Conservation (phyloP, 2,888 invertebrate species). For the Galeopsomyia nigrocyanea region DNA sequence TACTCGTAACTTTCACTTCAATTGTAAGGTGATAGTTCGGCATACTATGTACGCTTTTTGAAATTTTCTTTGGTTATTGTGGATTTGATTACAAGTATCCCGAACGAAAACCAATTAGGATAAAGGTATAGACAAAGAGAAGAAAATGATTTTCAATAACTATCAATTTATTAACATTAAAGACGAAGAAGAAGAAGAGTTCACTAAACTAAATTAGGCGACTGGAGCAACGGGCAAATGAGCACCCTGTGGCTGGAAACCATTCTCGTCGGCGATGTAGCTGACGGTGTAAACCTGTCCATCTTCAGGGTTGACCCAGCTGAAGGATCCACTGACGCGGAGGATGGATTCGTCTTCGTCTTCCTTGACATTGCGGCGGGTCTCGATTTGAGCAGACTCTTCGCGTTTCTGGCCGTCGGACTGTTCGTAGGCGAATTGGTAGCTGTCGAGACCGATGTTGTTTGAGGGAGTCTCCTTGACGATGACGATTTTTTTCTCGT, state of each 20-base stretch:
- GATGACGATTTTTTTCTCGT: conserved; percentile 47
- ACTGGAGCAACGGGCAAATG: conserved; percentile 49
- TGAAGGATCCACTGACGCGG: conserved; percentile 57
- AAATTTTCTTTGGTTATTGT: no score
- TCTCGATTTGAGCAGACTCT: conserved; percentile 18
- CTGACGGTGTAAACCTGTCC: conserved; percentile 54
- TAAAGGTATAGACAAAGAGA: no score
- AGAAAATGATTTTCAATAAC: background rate
- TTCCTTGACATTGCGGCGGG: background rate
- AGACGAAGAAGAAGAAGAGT: background rate
- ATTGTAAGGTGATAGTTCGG: no score
- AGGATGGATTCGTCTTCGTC: conserved; percentile 31
- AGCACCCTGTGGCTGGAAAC: conserved; percentile 57
- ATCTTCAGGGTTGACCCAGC: conserved; percentile 55
- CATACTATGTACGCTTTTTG: no score
- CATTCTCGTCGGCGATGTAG: conserved; percentile 59
- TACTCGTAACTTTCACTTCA: no score
- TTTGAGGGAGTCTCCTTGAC: conserved; percentile 24
- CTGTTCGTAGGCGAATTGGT: conserved; percentile 22
- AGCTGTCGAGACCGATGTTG: conserved; percentile 37
- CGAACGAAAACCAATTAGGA: no score
- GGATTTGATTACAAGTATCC: no score
- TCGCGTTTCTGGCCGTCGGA: conserved; percentile 25
- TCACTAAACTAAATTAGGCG: background rate
- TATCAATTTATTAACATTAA: background rate